Percentiles rank a stretch among this genome's conserved stretches.
Evolutionary conservation across 2,888 invertebrate species (phyloP).

Genomic region (Gasteruption jaculator): DNA sequence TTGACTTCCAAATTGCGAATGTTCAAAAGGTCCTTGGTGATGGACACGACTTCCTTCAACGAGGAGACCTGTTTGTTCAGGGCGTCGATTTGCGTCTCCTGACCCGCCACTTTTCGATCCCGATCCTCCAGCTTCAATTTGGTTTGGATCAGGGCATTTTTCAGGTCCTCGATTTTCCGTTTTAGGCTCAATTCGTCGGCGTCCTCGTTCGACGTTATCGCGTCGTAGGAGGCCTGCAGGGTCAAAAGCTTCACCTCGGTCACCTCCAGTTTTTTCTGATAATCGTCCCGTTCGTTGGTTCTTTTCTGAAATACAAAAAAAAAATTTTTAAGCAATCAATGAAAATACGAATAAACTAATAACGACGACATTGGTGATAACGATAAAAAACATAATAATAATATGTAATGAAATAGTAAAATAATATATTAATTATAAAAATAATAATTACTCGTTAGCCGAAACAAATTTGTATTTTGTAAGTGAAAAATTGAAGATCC

Average conservation of each 20-base stretch:
- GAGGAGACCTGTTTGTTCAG: conserved; percentile 68
- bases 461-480: no score
- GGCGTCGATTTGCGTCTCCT: conserved; percentile 74
- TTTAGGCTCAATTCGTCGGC: conserved; percentile 27
- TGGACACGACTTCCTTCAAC: conserved; percentile 74
- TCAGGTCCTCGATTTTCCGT: conserved; percentile 37
- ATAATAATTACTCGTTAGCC: no score
- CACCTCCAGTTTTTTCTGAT: conserved; percentile 33
- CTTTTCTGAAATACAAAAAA: conserved; percentile 30
- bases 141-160: conserved; percentile 32
- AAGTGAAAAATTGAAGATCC: no score
- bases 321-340: no score
- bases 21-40: conserved; percentile 75
- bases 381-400: no score
- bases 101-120: conserved; percentile 53
- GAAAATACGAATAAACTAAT: no score
- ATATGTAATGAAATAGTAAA: no score
- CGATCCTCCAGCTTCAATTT: conserved; percentile 39
- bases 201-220: conserved; percentile 20
- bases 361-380: no score
- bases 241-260: conserved; percentile 35
- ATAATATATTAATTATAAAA: no score
- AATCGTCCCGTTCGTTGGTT: conserved; percentile 36
- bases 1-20: conserved; percentile 76
- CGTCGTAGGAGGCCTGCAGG: conserved; percentile 30